Evolutionary conservation across 1,140 invertebrate genomes (phyloP).

Genomic region (Cotesia chilonis): DNA sequence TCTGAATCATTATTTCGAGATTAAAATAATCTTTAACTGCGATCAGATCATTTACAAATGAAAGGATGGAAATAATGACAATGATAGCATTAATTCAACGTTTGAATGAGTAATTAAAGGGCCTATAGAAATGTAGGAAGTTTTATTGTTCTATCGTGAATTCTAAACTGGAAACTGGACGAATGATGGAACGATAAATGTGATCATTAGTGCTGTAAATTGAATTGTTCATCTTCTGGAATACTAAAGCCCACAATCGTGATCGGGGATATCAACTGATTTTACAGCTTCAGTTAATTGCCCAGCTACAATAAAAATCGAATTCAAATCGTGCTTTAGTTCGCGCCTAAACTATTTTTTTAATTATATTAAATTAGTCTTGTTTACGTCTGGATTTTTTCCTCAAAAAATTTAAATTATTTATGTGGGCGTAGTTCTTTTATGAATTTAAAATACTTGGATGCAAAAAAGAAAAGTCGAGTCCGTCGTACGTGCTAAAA

Average conservation of each 20-base stretch:
- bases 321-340: neutral
- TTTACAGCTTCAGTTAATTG: constrained; percentile 2
- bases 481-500: constrained; percentile 28
- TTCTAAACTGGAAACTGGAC: constrained; percentile 6
- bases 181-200: constrained; percentile 21
- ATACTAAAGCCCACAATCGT: constrained; percentile 12
- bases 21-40: no score
- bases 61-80: no score
- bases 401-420: neutral
- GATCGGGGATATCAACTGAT: neutral
- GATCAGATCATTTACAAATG: no score
- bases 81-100: no score
- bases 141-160: constrained; percentile 2
- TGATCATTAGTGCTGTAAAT: constrained; percentile 23
- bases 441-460: constrained; percentile 30
- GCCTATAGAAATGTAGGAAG: neutral
- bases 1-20: no score
- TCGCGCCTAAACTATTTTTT: no score
- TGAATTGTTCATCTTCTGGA: constrained; percentile 2
- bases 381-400: neutral
- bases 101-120: constrained; percentile 9
- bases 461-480: constrained; percentile 2
- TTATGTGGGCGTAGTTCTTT: neutral
- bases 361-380: neutral
- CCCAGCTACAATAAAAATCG: constrained; percentile 1